phyloP scores from a whole-genome alignment of 1,140 invertebrate genomes.

The Oryzaephilus surinamensis region DNA sequence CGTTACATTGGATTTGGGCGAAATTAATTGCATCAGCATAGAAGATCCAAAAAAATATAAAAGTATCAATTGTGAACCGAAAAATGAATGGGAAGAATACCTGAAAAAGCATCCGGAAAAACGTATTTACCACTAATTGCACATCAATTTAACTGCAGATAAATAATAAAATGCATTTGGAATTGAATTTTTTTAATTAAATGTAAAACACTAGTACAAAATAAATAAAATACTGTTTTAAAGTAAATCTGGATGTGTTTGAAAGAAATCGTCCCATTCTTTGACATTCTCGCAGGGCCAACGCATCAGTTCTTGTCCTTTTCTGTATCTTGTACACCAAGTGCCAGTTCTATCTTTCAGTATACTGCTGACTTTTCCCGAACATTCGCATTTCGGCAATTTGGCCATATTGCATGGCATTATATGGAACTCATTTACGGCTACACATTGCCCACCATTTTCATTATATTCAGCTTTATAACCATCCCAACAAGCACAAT shows the following conservation, averaged over 20 bases:
- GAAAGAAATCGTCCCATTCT: constrained; percentile 28
- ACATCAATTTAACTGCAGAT: too few species aligned
- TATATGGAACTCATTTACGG: constrained; percentile 20
- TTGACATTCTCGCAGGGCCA: constrained; percentile 28
- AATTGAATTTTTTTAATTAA: too few species aligned
- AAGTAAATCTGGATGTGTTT: constrained; percentile 22
- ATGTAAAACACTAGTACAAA: too few species aligned
- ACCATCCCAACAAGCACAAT: constrained; percentile 28
- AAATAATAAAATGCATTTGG: too few species aligned
- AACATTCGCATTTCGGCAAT: constrained; percentile 26
- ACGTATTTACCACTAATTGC: not conserved
- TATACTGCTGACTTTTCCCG: constrained; percentile 26
- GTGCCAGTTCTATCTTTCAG: constrained; percentile 27
- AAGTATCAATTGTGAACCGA: constrained; percentile 4
- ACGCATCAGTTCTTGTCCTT: constrained; percentile 23
- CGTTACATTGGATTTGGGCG: constrained; percentile 14
- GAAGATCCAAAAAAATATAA: not conserved
- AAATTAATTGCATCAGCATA: constrained; percentile 10
- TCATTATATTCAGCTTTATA: constrained; percentile 19
- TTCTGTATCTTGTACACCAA: constrained; percentile 26
- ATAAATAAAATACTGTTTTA: too few species aligned
- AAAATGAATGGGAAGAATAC: constrained; percentile 8
- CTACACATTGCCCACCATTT: constrained; percentile 23
- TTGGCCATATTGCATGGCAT: constrained; percentile 30
- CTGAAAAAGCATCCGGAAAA: constrained; percentile 9